Percentiles rank a stretch among this genome's conserved stretches.
Evolutionary conservation across 2,888 invertebrate genomes (phyloP).

Genomic region (Andrena hattorfiana): DNA sequence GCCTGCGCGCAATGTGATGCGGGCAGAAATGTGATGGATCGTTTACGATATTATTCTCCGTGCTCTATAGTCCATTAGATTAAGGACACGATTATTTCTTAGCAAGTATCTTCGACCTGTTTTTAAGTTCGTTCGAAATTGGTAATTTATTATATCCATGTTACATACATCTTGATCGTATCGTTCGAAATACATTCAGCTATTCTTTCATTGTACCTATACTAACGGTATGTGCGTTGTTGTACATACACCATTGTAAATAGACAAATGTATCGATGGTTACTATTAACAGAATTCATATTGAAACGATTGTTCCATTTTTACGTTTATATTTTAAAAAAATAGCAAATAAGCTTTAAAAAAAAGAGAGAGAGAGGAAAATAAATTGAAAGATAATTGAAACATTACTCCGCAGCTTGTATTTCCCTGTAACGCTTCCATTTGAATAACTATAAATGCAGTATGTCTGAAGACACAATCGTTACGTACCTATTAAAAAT

Average conservation of each 20-base stretch:
- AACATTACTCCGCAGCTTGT: constrained; percentile 12
- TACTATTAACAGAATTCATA: constrained; percentile 64
- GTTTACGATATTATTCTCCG: constrained; percentile 4
- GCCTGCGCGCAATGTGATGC: background rate
- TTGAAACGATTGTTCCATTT: constrained; percentile 67
- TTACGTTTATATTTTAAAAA: constrained; percentile 74
- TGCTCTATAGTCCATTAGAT: constrained; percentile 6
- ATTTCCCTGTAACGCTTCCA: constrained; percentile 2
- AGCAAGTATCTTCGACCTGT: constrained; percentile 20
- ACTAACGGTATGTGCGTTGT: constrained; percentile 36
- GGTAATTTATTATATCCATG: constrained; percentile 16
- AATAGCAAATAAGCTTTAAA: constrained; percentile 42
- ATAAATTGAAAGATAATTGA: constrained; percentile 47
- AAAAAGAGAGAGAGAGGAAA: constrained; percentile 40
- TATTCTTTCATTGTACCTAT: constrained; percentile 47
- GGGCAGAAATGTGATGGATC: constrained; percentile 3
- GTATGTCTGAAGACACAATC: too few relatives aligned
- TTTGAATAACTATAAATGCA: background rate
- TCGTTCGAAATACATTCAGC: constrained; percentile 28
- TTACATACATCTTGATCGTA: constrained; percentile 21
- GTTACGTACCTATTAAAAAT: background rate
- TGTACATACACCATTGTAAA: constrained; percentile 63
- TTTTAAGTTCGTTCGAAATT: constrained; percentile 13
- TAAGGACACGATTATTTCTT: constrained; percentile 5
- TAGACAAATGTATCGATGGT: constrained; percentile 55